Evolutionary conservation across 1,140 invertebrate species (phyloP).

Genomic region (Akabosia matsudoensis): DNA sequence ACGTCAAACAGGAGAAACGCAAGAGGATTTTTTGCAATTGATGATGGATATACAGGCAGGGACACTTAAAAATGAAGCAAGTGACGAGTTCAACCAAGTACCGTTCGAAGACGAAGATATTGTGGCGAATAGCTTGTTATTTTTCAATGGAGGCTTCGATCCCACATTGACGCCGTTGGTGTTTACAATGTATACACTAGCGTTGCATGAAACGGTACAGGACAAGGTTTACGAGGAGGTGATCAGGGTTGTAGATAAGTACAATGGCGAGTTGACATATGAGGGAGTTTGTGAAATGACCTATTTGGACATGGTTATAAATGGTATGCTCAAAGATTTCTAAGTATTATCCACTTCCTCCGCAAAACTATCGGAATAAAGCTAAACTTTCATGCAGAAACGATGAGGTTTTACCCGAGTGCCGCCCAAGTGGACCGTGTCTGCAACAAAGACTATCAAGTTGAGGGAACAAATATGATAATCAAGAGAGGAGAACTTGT

Average conservation of each 20-base stretch:
- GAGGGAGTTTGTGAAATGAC: constrained; percentile 51
- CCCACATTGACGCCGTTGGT: constrained; percentile 54
- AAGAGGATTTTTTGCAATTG: not conserved
- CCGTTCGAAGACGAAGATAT: constrained; percentile 53
- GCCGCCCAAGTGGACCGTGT: not conserved
- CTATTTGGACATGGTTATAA: constrained; percentile 50
- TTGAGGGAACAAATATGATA: constrained; percentile 27
- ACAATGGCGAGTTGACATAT: constrained; percentile 49
- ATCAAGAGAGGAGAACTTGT: constrained; percentile 15
- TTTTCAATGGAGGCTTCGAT: constrained; percentile 59
- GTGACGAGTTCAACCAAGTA: not conserved
- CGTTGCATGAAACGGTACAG: constrained; percentile 55
- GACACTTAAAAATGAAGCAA: not conserved
- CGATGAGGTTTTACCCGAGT: constrained; percentile 25
- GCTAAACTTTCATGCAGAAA: constrained; percentile 26
- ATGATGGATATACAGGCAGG: not conserved
- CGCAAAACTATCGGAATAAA: not conserved
- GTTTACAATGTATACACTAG: constrained; percentile 56
- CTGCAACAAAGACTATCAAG: constrained; percentile 34
- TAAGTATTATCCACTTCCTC: not conserved
- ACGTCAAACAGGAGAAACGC: not conserved
- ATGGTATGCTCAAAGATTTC: not conserved
- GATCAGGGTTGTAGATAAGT: constrained; percentile 45
- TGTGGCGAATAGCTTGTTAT: constrained; percentile 55
- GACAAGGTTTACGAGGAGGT: constrained; percentile 55